A percentile compares a stretch with the other conserved stretches of the same genome.
Evolutionary conservation across 2,888 invertebrate genomes (phyloP).

Genomic region (Drosophila sordidapex): DNA sequence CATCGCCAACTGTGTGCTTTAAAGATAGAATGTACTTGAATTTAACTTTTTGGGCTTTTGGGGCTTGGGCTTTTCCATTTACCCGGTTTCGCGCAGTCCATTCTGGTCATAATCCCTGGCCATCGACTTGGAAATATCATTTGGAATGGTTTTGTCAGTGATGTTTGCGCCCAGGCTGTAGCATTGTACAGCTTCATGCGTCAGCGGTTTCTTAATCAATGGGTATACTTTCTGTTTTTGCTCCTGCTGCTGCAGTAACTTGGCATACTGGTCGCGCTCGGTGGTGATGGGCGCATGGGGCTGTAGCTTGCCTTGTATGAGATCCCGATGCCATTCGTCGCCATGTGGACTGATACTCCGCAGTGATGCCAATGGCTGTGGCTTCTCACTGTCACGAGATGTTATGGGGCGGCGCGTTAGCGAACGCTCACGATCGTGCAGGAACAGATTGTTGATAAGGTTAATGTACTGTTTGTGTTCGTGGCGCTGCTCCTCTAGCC

Average conservation of each 20-base stretch:
- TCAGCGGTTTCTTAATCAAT: conserved; percentile 13
- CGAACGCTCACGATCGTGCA: conserved; percentile 27
- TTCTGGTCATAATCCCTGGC: neutral
- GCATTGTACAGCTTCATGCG: conserved; percentile 1
- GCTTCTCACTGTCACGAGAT: conserved; percentile 22
- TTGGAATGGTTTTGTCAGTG: neutral
- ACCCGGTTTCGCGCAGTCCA: neutral
- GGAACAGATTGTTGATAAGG: conserved; percentile 65
- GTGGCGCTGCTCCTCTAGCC: conserved; percentile 36
- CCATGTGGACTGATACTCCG: conserved; percentile 13
- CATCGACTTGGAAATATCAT: neutral
- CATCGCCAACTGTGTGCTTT: neutral
- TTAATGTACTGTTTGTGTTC: conserved; percentile 60
- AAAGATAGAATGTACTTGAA: neutral
- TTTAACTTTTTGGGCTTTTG: neutral
- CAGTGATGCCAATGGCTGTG: conserved; percentile 14
- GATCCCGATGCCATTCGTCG: conserved; percentile 23
- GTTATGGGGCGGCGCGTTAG: neutral
- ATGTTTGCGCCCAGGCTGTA: conserved; percentile 9
- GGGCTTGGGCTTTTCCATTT: neutral
- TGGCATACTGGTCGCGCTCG: conserved; percentile 39
- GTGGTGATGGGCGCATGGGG: neutral
- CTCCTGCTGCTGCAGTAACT: conserved; percentile 23
- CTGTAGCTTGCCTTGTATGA: conserved; percentile 16
- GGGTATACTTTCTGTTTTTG: neutral